Conservation (phyloP, 2,797 vertebrate species). For the Phrynocephalus forsythii region DNA sequence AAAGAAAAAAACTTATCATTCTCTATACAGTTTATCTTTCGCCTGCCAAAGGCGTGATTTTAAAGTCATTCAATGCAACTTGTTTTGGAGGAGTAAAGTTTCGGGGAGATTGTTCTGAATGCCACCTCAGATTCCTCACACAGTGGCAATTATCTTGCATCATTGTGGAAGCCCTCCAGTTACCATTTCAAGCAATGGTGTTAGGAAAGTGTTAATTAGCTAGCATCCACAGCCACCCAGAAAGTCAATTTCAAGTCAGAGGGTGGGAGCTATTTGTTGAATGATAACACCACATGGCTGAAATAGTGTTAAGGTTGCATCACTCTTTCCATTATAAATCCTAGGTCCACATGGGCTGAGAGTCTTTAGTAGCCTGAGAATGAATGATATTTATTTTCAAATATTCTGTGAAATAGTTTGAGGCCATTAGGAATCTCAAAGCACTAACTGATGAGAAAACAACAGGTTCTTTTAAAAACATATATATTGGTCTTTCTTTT, state of each 20-base stretch:
- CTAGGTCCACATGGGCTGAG: constrained; percentile 42
- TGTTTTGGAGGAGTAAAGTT: not conserved
- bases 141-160: constrained; percentile 23
- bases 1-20: not conserved
- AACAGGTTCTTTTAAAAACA: constrained; percentile 41
- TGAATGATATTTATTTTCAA: constrained; percentile 74
- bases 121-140: constrained; percentile 13
- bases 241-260: constrained; percentile 29
- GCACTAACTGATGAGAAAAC: not conserved
- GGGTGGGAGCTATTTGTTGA: constrained; percentile 51
- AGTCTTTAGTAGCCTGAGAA: constrained; percentile 59
- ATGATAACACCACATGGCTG: constrained; percentile 62
- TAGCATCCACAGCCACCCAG: constrained; percentile 34
- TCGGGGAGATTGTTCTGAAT: fast-evolving
- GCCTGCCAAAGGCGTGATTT: constrained; percentile 45
- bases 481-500: not conserved
- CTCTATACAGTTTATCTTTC: constrained; percentile 45
- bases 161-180: not conserved
- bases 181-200: constrained; percentile 22
- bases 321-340: constrained; percentile 68
- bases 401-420: constrained; percentile 73
- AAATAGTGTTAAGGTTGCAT: constrained; percentile 62
- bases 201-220: constrained; percentile 62
- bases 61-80: not conserved
- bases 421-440: constrained; percentile 57